A percentile compares a stretch with the other conserved stretches of the same genome.
Evolutionary conservation across 2,888 invertebrate species (phyloP).

Genomic region (Amphipoea oculea): DNA sequence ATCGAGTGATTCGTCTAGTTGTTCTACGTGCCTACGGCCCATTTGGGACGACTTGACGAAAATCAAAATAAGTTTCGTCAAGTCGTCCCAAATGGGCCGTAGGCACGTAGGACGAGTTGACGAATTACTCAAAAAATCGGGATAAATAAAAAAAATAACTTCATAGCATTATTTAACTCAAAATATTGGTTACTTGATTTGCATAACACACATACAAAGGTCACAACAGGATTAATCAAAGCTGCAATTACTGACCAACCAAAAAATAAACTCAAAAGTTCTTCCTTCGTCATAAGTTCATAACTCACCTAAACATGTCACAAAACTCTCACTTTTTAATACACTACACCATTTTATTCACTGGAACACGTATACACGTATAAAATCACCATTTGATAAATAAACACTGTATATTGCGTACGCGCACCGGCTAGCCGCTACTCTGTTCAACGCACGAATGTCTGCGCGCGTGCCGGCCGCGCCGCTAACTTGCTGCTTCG

Average conservation of each 20-base stretch:
- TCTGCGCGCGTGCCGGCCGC: slow-evolving; percentile 57
- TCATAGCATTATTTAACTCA: neutral
- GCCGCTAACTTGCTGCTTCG: slow-evolving; percentile 54
- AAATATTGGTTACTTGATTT: slow-evolving; percentile 14
- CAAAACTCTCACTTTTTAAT: slow-evolving; percentile 51
- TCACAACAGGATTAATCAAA: neutral
- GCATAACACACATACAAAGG: slow-evolving; percentile 19
- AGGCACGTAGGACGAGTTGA: too few relatives aligned
- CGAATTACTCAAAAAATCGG: too few relatives aligned
- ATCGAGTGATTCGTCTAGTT: neutral
- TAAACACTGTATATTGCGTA: slow-evolving; percentile 56
- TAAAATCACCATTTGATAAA: slow-evolving; percentile 61
- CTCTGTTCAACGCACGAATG: slow-evolving; percentile 59
- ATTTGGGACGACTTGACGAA: too few relatives aligned
- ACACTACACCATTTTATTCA: slow-evolving; percentile 54
- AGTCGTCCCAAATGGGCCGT: too few relatives aligned
- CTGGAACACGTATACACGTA: slow-evolving; percentile 40
- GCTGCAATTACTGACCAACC: neutral
- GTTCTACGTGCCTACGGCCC: too few relatives aligned
- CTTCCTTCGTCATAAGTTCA: slow-evolving; percentile 18
- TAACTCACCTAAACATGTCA: slow-evolving; percentile 58
- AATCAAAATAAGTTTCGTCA: too few relatives aligned
- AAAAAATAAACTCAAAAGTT: neutral
- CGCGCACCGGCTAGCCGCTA: slow-evolving; percentile 56
- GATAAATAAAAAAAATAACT: neutral